Base-by-base conservation (phyloP, 2,113 vertebrate species). In the Actenoides lindsayi region DNA sequence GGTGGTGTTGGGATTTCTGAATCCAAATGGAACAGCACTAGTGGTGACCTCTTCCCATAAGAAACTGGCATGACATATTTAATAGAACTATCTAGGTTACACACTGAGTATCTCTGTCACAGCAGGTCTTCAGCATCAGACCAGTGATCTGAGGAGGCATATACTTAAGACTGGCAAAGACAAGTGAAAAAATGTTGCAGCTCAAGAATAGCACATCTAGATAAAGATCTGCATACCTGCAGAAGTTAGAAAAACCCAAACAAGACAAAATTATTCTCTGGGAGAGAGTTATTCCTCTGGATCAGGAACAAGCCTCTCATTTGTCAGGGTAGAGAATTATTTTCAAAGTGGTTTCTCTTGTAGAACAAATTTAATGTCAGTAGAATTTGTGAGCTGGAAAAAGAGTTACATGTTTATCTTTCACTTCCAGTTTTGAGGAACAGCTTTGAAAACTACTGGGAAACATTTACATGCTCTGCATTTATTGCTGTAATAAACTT, bases 401-500 rank as follows among this genome's bases (percentile, higher is more conserved):
- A 92, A 16, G 16, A 77, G 51, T 56, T 15, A 44, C 53, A 31
- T 10, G 24, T 24, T 90, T 87, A 54, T 83, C 68, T 83, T 86
- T 90, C 86, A 59, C 31, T 77, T 88, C 28, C 24, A 83, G 59
- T 86, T 90, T 83, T 60, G 87, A 82, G 31, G 33, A 91, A 89
- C 77, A 89, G 69, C 48, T 89, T 68, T 79, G 56, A 89, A 93
- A 87, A 37, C 83, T 60, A 75, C 53, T 69, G 69, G 81, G 87
- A 91, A 76, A 68, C 41, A 64, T 73, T 89, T 73, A 73, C 41
- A 53, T 23, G 30, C 64, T 53, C 79, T 59, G 50, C 76, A 46
- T 87, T 94, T 77, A 77, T 48, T 71, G 77, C 80, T 91, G 48
- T 37, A 94, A 94, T 68, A 82, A 94, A 93, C 31, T 8, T 6